Conservation (phyloP, 2,113 vertebrate genomes). For the Nettapus auritus region DNA sequence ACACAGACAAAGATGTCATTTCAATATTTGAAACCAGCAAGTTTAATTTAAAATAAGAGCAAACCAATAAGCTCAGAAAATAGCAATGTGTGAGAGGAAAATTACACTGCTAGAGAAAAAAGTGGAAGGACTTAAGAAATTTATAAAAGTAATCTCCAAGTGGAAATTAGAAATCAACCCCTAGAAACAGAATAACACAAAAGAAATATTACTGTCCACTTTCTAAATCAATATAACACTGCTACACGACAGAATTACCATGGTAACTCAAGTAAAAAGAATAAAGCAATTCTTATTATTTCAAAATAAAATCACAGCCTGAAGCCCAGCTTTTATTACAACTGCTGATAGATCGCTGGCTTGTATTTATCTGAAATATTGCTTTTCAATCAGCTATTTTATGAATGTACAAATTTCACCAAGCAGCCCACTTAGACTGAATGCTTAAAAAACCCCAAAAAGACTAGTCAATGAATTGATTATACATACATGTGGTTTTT, state of each 20-base stretch:
- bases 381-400: slow-evolving; percentile 96
- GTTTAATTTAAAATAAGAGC: slow-evolving; percentile 98
- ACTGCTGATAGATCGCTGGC: slow-evolving; percentile 92
- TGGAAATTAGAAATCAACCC: slow-evolving; percentile 99
- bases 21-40: slow-evolving; percentile 98
- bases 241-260: slow-evolving; percentile 98
- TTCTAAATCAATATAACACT: slow-evolving; percentile 99
- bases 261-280: slow-evolving; percentile 98
- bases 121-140: slow-evolving; percentile 97
- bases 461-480: slow-evolving; percentile 82
- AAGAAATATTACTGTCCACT: slow-evolving; percentile 99
- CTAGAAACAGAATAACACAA: slow-evolving; percentile 97
- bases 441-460: slow-evolving; percentile 81
- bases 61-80: slow-evolving; percentile 99
- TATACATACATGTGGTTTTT: slow-evolving; percentile 29
- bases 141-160: slow-evolving; percentile 99
- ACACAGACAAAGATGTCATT: slow-evolving; percentile 94
- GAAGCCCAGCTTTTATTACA: slow-evolving; percentile 99
- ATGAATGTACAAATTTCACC: slow-evolving; percentile 93
- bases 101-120: slow-evolving; percentile 92
- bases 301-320: slow-evolving; percentile 98
- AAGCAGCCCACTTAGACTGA: slow-evolving; percentile 87
- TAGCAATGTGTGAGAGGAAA: slow-evolving; percentile 90
- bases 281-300: slow-evolving; percentile 99
- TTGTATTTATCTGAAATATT: slow-evolving; percentile 96